These are phyloP conservation scores for Chrysomallon squamiferum DNA, from an alignment of 1,140 invertebrate species.

Conservation along the genomic window DNA sequence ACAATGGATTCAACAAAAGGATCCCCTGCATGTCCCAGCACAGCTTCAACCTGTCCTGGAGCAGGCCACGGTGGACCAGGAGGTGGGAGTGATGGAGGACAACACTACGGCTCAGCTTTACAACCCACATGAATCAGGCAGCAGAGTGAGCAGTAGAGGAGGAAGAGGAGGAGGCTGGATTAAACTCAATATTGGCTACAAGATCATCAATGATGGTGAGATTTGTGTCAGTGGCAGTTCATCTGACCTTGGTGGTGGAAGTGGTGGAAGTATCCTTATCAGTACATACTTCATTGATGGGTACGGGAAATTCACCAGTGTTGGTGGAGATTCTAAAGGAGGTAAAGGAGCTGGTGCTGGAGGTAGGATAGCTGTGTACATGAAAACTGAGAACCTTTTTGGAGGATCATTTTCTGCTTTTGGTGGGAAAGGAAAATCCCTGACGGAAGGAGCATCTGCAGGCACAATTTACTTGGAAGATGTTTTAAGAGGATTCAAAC, in stretches of 20 bases:
- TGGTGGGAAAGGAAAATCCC: slow-evolving; percentile 28
- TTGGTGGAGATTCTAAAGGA: slow-evolving; percentile 33
- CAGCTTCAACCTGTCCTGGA: slow-evolving; percentile 14
- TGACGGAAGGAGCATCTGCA: slow-evolving; percentile 30
- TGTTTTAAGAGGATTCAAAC: background rate
- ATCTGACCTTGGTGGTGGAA: slow-evolving; percentile 40
- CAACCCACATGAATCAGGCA: slow-evolving; percentile 41
- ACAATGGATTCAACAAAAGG: slow-evolving; percentile 35
- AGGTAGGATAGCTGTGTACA: slow-evolving; percentile 44
- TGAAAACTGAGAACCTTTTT: slow-evolving; percentile 28
- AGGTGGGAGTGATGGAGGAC: slow-evolving; percentile 28
- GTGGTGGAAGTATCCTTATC: slow-evolving; percentile 50
- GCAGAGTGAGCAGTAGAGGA: slow-evolving; percentile 29
- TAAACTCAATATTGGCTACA: slow-evolving; percentile 32
- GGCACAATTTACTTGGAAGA: slow-evolving; percentile 50
- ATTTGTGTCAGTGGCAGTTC: slow-evolving; percentile 41
- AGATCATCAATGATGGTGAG: slow-evolving; percentile 42
- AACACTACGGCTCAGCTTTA: slow-evolving; percentile 46
- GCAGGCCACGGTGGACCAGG: slow-evolving; percentile 47
- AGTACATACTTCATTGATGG: slow-evolving; percentile 41
- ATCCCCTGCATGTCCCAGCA: slow-evolving; percentile 7
- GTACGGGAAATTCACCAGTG: slow-evolving; percentile 38
- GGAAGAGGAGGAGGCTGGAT: slow-evolving; percentile 46
- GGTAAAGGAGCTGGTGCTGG: slow-evolving; percentile 42
- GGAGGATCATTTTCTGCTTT: slow-evolving; percentile 35